Evolutionary conservation across 2,113 vertebrate species (phyloP).

Genomic region (Chionomys nivalis): DNA sequence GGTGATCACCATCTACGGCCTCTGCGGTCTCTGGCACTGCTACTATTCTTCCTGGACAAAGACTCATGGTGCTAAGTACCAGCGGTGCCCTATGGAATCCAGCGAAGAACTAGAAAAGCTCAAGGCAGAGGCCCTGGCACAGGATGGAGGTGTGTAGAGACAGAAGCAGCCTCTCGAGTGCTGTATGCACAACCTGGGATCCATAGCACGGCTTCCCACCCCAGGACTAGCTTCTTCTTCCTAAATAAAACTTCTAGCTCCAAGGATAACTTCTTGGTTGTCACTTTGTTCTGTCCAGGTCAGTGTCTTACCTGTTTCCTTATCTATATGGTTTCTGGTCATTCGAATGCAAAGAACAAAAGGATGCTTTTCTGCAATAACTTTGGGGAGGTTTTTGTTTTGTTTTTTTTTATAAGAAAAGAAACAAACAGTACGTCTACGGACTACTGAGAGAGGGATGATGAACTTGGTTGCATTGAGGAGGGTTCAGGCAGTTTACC

Average conservation of each 20-base stretch:
- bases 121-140: background rate
- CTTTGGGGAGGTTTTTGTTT: background rate
- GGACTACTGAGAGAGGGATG: background rate
- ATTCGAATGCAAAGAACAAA: background rate
- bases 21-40: conserved; percentile 64
- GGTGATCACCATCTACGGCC: background rate
- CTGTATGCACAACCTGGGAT: background rate
- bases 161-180: no score
- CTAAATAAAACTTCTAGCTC: conserved; percentile 4
- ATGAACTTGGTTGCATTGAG: background rate
- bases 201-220: background rate
- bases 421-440: background rate
- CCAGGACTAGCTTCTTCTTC: background rate
- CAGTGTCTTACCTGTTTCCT: background rate
- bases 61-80: background rate
- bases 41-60: background rate
- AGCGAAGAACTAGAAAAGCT: conserved; percentile 24
- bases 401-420: background rate
- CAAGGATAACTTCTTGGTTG: background rate
- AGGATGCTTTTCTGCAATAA: background rate
- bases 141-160: background rate
- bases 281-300: background rate
- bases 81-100: conserved; percentile 10
- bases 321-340: background rate
- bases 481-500: background rate